Base-by-base conservation (phyloP, 2,888 invertebrate species). In the Alcis repandata region DNA sequence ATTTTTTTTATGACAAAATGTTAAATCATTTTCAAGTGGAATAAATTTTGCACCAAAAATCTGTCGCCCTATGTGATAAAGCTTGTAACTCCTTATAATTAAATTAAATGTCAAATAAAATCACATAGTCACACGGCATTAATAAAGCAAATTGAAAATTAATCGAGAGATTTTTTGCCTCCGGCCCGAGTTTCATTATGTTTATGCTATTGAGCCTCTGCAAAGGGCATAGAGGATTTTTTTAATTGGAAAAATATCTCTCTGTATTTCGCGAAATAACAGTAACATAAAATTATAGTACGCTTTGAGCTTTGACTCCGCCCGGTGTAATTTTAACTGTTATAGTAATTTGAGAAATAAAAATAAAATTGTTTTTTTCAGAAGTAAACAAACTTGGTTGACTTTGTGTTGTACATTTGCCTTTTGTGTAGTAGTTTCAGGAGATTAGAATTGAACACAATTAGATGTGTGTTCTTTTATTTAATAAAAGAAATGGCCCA, bases 101-200 rank as follows among this genome's bases (percentile, higher is more conserved):
- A 36, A 36, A 36, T 13, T 36, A 11, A 4, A 27, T 27, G 27
- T 36, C 17, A 36, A 51, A 51, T 36, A 51, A 36, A 51, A 51
- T 51, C 51, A 51, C 51, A 51, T 36, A 36, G 36, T 36, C 36
- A 36, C 36, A 33, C 33, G 49, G 49, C 49, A 58, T 40, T 58
- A 41, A 32, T 36, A 46, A 49, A 58, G 32, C 15, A 43, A 59
- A 59, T 59, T 43, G 33, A 59, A 59, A 59, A 33, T 45, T 33
- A 52, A 52, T 11, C 33, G 49, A 38, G 45, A 19, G 19, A 38
- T 45, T 7, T 48, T 51, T 32, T 46, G 46, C 54, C 54, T 56
- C 22, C n/a, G 19, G 56, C 40, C 19, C 17, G 41, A 8, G 32
- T 62, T 56, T 56, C 56, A 56, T 62, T 48, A 40, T 56, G 43